Evolutionary conservation across 2,888 invertebrate genomes (phyloP).

Genomic region (Leistus spinibarbis): DNA sequence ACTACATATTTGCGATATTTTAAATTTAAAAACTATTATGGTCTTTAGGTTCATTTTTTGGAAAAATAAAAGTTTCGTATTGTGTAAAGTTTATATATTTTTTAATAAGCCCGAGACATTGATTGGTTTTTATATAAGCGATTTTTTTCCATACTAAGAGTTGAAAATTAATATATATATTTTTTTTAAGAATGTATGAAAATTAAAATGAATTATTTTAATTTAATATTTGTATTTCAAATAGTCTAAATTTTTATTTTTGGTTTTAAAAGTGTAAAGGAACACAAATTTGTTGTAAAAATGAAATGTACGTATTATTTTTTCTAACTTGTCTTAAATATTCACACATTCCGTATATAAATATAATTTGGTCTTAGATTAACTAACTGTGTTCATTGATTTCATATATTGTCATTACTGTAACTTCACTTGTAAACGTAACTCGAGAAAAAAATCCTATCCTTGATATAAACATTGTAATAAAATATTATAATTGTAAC

Average conservation of each 20-base stretch:
- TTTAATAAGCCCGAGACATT: too few relatives aligned
- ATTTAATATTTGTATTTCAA: background rate
- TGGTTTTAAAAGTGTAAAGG: background rate
- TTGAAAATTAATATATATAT: too few relatives aligned
- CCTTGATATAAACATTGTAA: conserved; percentile 50
- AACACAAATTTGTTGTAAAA: background rate
- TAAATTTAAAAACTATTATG: too few relatives aligned
- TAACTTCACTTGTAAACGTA: conserved; percentile 39
- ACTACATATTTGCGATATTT: too few relatives aligned
- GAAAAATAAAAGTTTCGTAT: too few relatives aligned
- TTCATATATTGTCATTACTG: conserved; percentile 23
- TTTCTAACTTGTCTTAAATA: conserved; percentile 1
- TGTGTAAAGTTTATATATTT: too few relatives aligned
- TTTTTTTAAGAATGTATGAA: too few relatives aligned
- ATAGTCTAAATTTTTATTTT: background rate
- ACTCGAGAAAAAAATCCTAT: conserved; percentile 39
- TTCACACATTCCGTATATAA: conserved; percentile 29
- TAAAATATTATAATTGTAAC: conserved; percentile 51
- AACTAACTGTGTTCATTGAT: conserved; percentile 4
- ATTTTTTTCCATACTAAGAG: too few relatives aligned
- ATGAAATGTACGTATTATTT: background rate
- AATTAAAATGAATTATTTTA: too few relatives aligned
- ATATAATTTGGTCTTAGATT: conserved; percentile 39
- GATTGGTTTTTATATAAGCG: too few relatives aligned
- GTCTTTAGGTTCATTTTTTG: too few relatives aligned